Evolutionary conservation across 2,113 vertebrate species (phyloP), one percentile per base, ranked within the genome.

Genomic region (Phaetusa simplex): DNA sequence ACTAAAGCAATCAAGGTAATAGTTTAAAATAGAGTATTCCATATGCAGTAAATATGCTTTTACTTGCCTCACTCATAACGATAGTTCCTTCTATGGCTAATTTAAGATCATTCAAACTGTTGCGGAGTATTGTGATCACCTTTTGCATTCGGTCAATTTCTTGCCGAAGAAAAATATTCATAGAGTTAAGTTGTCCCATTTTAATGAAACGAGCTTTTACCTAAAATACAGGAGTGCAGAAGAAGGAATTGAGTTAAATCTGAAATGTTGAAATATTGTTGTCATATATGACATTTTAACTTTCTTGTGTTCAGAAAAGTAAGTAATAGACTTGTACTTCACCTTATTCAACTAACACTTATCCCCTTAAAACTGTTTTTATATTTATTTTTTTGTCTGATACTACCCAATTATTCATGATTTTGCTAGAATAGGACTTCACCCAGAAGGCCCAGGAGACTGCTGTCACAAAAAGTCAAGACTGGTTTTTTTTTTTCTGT

Each of bases 121-220:
- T 96, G 32, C 98, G 97, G 38, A 98, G 87, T 65, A 97, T 65
- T 11, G 97, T 88, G 62, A 98, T 98, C 76, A 98, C 97, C 47
- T 50, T 98, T 69, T 98, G 98, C 98, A 98, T 98, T 73, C 97
- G 95, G 91, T 98, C 98, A 59, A 98, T 98, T 96, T 98, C 98
- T 97, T 98, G 98, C 12, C 97, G 94, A 85, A 98, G 98, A 90
- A 98, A 98, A 96, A 98, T 98, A 85, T 98, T 98, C 98, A 98
- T 98, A 15, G 98, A 98, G 58, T 98, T 98, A 76, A 98, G 97
- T 12, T 94, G 97, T 40, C 98, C 98, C 98, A 98, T 98, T 97
- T 98, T 98, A 56, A 97, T 18, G 90, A 98, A 97, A 36, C 40
- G 95, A 94, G 95, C 95, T 97, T 98, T 98, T 53, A 98, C 98